Evolutionary conservation across 2,888 invertebrate genomes (phyloP).

Genomic region (Agriopis leucophaearia): DNA sequence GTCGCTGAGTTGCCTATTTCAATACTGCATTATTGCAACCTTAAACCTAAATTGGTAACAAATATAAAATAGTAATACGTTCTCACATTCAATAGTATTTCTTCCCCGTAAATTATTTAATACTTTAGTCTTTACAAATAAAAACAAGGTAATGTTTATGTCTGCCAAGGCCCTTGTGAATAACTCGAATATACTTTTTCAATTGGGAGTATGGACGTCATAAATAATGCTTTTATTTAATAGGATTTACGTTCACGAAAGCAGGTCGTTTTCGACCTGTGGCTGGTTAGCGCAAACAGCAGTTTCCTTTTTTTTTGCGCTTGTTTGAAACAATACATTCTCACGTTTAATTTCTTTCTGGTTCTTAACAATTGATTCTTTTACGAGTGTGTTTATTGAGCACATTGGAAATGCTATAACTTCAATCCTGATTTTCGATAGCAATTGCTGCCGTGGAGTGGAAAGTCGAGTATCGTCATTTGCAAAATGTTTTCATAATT

Average conservation of each 20-base stretch:
- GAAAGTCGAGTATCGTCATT: slow-evolving; percentile 29
- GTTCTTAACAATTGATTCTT: slow-evolving; percentile 81
- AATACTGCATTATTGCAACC: too few relatives aligned
- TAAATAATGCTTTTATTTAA: slow-evolving; percentile 81
- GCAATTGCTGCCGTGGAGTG: slow-evolving; percentile 40
- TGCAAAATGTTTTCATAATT: slow-evolving; percentile 24
- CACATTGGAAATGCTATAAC: slow-evolving; percentile 78
- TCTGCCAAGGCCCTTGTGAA: slow-evolving; percentile 57
- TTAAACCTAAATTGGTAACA: slow-evolving; percentile 8
- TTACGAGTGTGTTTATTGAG: slow-evolving; percentile 86
- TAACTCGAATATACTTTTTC: slow-evolving; percentile 65
- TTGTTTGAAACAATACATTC: slow-evolving; percentile 85
- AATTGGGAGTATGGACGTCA: slow-evolving; percentile 69
- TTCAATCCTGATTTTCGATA: slow-evolving; percentile 71
- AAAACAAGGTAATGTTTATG: slow-evolving; percentile 62
- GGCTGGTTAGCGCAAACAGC: slow-evolving; percentile 80
- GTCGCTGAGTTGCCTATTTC: too few relatives aligned
- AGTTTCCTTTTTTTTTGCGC: slow-evolving; percentile 82
- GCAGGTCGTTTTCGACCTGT: slow-evolving; percentile 84
- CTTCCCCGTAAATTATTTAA: slow-evolving; percentile 38
- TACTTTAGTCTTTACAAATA: slow-evolving; percentile 48
- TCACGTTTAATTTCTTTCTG: slow-evolving; percentile 86
- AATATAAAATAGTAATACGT: slow-evolving; percentile 10
- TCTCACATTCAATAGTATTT: slow-evolving; percentile 26
- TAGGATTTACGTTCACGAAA: slow-evolving; percentile 81